Conservation (phyloP, 2,797 vertebrate species). For the Helicolenus hilgendorfi region DNA sequence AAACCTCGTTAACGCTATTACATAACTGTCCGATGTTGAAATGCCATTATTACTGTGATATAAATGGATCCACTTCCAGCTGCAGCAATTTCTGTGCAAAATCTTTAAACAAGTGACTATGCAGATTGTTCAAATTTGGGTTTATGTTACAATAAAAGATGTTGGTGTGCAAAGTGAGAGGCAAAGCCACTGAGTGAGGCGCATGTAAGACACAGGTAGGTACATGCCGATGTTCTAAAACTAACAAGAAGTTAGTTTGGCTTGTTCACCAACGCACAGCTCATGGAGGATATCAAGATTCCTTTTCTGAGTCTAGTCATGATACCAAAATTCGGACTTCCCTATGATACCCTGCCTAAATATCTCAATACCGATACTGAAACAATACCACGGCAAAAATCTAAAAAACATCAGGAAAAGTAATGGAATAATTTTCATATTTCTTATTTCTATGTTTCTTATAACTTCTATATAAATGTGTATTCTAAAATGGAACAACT, state of each 20-base stretch:
- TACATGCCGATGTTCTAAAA: not conserved
- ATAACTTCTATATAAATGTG: too few species aligned
- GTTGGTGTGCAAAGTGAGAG: not conserved
- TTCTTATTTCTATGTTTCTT: too few species aligned
- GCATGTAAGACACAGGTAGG: not conserved
- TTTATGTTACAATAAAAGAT: not conserved
- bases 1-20: not conserved
- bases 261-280: not conserved
- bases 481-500: too few species aligned
- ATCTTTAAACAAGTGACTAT: not conserved
- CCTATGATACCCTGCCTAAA: too few species aligned
- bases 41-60: not conserved
- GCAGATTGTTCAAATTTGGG: not conserved
- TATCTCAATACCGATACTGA: too few species aligned
- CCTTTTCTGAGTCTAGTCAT: not conserved
- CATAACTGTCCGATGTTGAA: not conserved
- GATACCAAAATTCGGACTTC: too few species aligned
- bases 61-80: not conserved
- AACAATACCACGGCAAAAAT: too few species aligned
- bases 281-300: not conserved
- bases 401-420: too few species aligned
- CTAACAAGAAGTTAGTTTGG: not conserved
- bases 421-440: too few species aligned
- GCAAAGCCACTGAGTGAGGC: not conserved
- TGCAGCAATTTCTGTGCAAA: not conserved